These are phyloP conservation scores for Rhinopomastus cyanomelas DNA, from an alignment of 2,113 vertebrate species.

Conservation along the genomic window DNA sequence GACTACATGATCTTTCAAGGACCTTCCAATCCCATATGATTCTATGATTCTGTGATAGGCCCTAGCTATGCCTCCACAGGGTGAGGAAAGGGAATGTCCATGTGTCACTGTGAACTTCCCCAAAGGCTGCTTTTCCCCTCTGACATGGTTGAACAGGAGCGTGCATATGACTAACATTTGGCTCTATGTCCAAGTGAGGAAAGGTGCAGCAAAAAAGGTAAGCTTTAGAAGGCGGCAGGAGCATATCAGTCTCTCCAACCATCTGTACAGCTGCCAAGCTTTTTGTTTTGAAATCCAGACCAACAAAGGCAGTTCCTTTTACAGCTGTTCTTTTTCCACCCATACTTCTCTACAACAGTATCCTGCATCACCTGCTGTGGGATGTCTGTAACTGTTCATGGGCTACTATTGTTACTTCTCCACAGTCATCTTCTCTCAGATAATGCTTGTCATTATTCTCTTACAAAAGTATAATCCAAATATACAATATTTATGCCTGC, in stretches of 20 bases:
- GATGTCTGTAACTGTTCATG: background rate
- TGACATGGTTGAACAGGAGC: background rate
- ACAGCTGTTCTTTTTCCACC: background rate
- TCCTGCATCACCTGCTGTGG: background rate
- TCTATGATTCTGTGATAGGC: no score
- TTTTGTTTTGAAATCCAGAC: background rate
- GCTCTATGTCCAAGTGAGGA: background rate
- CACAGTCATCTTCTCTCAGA: background rate
- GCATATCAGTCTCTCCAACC: background rate
- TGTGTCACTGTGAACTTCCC: background rate
- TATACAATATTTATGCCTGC: background rate
- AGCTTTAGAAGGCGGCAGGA: background rate
- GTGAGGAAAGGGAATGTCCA: background rate
- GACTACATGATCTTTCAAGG: no score
- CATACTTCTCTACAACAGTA: background rate
- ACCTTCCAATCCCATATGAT: no score
- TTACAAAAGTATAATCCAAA: background rate
- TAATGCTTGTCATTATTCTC: background rate
- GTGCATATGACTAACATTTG: background rate
- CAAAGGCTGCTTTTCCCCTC: background rate
- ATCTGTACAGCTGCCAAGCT: background rate
- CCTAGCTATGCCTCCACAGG: background rate
- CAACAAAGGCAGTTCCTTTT: background rate
- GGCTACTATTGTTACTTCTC: background rate
- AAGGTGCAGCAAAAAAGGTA: background rate